These are phyloP conservation scores for Gambusia yucatana DNA, from an alignment of 2,797 vertebrate species.

Conservation along the genomic window DNA sequence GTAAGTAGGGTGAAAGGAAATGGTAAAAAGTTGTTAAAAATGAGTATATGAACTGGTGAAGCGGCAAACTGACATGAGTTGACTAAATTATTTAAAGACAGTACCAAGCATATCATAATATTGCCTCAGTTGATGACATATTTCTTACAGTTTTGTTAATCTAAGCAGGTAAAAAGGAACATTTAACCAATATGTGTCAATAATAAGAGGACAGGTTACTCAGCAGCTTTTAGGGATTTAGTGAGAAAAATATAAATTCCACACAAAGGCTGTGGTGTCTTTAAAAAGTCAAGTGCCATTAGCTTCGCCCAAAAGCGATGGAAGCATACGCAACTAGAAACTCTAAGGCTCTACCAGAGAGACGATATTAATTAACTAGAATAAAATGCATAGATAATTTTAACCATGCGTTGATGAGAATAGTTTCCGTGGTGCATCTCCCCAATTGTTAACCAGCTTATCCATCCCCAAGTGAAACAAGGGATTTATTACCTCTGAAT, in stretches of 20 bases:
- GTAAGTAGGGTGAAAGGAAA: neutral
- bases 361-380: slow-evolving; percentile 53
- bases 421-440: slow-evolving; percentile 60
- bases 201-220: slow-evolving; percentile 35
- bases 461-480: slow-evolving; percentile 32
- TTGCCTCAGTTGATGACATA: slow-evolving; percentile 28
- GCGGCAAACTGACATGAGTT: neutral
- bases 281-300: slow-evolving; percentile 65
- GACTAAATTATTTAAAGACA: slow-evolving; percentile 47
- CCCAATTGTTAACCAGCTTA: slow-evolving; percentile 54
- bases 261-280: slow-evolving; percentile 36
- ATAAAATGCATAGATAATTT: slow-evolving; percentile 69
- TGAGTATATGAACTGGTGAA: neutral
- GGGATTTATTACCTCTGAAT: slow-evolving; percentile 37
- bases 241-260: slow-evolving; percentile 38
- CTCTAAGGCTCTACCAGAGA: slow-evolving; percentile 42
- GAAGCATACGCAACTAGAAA: slow-evolving; percentile 40
- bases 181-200: slow-evolving; percentile 31
- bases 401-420: slow-evolving; percentile 57
- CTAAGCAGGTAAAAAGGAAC: slow-evolving; percentile 22
- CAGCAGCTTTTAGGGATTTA: slow-evolving; percentile 49
- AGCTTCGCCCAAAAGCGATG: slow-evolving; percentile 40
- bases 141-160: slow-evolving; percentile 21
- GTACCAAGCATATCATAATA: slow-evolving; percentile 28
- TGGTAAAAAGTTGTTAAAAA: neutral